Base-by-base conservation (phyloP, 2,797 vertebrate genomes). In the Numenius phaeopus region DNA sequence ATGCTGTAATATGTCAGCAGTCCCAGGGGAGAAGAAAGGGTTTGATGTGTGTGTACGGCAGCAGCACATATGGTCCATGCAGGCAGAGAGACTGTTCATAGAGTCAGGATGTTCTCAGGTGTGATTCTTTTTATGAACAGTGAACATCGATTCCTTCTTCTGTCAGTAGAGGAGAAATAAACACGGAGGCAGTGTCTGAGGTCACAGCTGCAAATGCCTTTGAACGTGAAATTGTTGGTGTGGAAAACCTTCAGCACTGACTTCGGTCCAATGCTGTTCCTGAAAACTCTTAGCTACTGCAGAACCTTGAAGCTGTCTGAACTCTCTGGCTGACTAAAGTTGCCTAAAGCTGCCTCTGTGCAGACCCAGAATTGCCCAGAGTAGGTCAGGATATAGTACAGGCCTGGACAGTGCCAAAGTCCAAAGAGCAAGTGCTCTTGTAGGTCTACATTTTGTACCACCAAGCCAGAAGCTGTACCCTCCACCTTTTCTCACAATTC, bases 151-250 rank as follows among this genome's bases (percentile, higher is more conserved):
- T 37, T 90, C 73, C 62, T 95, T 46, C 46, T 94, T 81, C 61
- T 47, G 54, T 92, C 90, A 92, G 66, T 9, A 84, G 61, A 85
- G 24, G 40, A 94, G 77, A 93, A 96, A 46, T 67, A 65, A 95
- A 81, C 44, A 79, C 22, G 86, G 52, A 66, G 59, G 47, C 40
- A n/a, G 34, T 42, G 65, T 79, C 49, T 69, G 57, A 86, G 66
- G 76, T 90, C 80, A 76, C 49, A 79, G 42, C 76, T 90, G 90
- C 58, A 87, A 93, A 94, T 65, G 37, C 44, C 37, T 96, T 91
- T 88, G 64, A 93, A 93, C 66, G 59, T 65, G n/a, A 94, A 95
- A 95, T 9, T 94, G 77, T 70, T 90, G 62, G 37, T 95, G 70
- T 84, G 94, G 92, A 93, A 93, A 96, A 90, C 34, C n/a, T 95